Percentiles rank a stretch among this genome's conserved stretches.
Conservation (phyloP, 2,113 vertebrate species). For the Cacatua alba region DNA sequence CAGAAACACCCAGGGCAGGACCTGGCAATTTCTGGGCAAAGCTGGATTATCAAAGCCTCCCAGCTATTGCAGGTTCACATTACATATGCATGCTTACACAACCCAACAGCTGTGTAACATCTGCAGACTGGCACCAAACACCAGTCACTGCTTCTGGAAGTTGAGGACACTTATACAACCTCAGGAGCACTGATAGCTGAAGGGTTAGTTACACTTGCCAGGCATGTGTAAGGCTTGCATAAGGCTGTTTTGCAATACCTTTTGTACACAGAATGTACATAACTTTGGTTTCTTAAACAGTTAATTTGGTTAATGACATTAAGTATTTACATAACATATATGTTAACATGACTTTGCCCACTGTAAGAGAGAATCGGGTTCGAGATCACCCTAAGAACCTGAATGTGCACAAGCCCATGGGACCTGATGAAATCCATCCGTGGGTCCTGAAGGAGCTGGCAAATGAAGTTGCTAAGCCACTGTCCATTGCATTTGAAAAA, state of each 20-base stretch:
- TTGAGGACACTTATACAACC: background rate
- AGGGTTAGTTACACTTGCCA: fast-evolving
- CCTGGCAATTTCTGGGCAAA: background rate
- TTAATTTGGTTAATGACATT: fast-evolving
- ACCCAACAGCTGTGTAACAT: background rate
- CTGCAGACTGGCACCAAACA: background rate
- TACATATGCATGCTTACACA: background rate
- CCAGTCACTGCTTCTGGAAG: background rate
- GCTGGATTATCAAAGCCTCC: background rate
- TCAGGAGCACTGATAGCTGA: fast-evolving
- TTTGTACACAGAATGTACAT: fast-evolving
- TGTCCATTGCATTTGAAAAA: background rate
- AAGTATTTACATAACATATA: fast-evolving
- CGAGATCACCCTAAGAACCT: background rate
- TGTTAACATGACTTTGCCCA: background rate
- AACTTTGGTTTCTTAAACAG: background rate
- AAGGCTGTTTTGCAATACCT: background rate
- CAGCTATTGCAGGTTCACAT: fast-evolving
- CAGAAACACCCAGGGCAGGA: background rate
- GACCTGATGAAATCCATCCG: background rate
- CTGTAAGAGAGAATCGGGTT: background rate
- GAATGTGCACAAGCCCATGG: background rate
- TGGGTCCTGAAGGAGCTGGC: background rate
- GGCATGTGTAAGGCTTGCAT: background rate
- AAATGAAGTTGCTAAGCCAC: background rate